Evolutionary conservation across 2,888 invertebrate genomes (phyloP).

Genomic region (Eucera pruinosa): DNA sequence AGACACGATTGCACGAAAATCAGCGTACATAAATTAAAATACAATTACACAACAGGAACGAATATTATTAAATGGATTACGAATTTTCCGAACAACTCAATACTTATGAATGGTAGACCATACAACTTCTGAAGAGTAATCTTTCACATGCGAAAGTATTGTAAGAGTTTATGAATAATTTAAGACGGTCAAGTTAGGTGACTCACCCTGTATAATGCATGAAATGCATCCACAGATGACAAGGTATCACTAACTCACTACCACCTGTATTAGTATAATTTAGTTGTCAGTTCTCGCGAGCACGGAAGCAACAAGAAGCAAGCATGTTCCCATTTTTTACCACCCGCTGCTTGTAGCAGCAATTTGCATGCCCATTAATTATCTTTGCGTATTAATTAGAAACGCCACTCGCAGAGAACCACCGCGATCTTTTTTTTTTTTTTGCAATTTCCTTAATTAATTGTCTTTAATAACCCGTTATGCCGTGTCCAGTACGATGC

Average conservation of each 20-base stretch:
- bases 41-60: no score
- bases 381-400: not conserved
- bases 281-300: not conserved
- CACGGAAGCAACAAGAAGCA: not conserved
- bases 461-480: not conserved
- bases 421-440: not conserved
- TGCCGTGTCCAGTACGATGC: not conserved
- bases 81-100: no score
- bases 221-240: not conserved
- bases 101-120: no score
- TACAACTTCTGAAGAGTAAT: no score
- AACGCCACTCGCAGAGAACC: not conserved
- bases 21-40: no score
- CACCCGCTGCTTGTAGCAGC: not conserved
- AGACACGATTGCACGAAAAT: no score
- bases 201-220: no score
- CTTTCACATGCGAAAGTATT: no score
- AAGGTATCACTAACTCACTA: not conserved
- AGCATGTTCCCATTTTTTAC: not conserved
- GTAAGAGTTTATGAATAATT: no score
- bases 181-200: no score
- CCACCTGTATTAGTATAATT: not conserved
- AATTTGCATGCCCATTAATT: conserved; percentile 16
- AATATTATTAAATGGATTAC: no score
- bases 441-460: not conserved